Base-by-base conservation (phyloP, 2,113 vertebrate species). In the Merops nubicus region DNA sequence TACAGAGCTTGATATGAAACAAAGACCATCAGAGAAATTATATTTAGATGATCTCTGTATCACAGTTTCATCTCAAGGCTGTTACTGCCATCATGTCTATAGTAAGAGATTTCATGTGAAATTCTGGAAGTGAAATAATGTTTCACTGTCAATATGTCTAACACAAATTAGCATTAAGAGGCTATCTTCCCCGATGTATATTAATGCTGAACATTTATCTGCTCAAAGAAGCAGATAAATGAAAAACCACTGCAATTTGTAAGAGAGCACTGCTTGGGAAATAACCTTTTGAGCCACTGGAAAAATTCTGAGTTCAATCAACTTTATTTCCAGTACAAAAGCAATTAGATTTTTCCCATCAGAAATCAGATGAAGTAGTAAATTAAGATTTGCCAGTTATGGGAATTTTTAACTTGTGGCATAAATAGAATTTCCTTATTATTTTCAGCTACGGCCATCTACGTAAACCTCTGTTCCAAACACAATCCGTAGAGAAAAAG, bases 251-350 rank as follows among this genome's bases (percentile, higher is more conserved):
- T 85, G 62, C 92, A 87, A 94, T 94, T 22, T 94, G 82, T 86
- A 96, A 92, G 94, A 97, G 91, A 96, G 95, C 48, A 40, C 10
- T 88, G 97, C 97, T 97, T 98, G 97, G 96, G 98, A 98, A 98
- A 97, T 96, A 98, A 98, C 97, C 97, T 98, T 98, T 96, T 28
- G 86, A 97, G 95, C 79, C 85, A 97, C 96, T 96, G 97, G 97
- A 98, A 98, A 98, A 98, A 97, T 94, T 96, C 89, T 21, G 95
- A 95, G 97, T 97, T 98, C 98, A 98, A 97, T 97, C 97, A 98
- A 98, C 97, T 97, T 98, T 97, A 97, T 97, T 97, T 97, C 83
- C 93, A 92, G 92, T 93, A 96, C 62, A 92, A 98, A 96, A 96
- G 97, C 95, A 96, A 98, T 96, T 80, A 84, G 63, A 72, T 97